These are phyloP conservation scores for Lasioglossum lativentre DNA, from an alignment of 2,888 invertebrate species.

Conservation along the genomic window DNA sequence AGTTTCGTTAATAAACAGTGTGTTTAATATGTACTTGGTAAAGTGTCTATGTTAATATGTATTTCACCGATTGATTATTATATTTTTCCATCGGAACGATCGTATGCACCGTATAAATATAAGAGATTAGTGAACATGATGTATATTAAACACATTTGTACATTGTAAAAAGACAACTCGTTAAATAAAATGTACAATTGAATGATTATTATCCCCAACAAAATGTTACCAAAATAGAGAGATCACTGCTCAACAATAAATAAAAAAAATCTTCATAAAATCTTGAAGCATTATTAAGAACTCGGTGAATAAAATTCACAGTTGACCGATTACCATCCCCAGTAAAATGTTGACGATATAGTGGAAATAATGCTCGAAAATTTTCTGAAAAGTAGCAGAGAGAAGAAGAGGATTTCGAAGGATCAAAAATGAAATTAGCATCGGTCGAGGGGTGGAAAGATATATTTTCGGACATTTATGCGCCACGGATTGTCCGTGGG, in stretches of 20 bases:
- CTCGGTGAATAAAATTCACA: background rate
- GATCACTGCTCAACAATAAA: background rate
- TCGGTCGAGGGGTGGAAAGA: background rate
- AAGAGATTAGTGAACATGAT: no score
- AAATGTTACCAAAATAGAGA: background rate
- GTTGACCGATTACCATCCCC: background rate
- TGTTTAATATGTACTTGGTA: background rate
- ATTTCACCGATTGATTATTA: background rate
- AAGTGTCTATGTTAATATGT: background rate
- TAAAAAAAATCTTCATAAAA: background rate
- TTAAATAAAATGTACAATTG: no score
- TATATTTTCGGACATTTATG: constrained; percentile 3
- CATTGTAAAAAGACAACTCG: no score
- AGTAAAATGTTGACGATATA: background rate
- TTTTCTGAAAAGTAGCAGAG: background rate
- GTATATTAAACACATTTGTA: no score
- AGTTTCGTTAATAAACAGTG: background rate
- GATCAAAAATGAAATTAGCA: background rate
- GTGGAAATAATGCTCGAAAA: background rate
- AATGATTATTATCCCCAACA: no score
- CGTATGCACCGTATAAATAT: background rate
- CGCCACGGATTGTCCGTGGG: background rate
- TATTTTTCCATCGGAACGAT: background rate
- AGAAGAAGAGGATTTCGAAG: background rate
- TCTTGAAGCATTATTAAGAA: background rate